phyloP scores from a whole-genome alignment of 2,113 vertebrate genomes.

The Serilophus lunatus region DNA sequence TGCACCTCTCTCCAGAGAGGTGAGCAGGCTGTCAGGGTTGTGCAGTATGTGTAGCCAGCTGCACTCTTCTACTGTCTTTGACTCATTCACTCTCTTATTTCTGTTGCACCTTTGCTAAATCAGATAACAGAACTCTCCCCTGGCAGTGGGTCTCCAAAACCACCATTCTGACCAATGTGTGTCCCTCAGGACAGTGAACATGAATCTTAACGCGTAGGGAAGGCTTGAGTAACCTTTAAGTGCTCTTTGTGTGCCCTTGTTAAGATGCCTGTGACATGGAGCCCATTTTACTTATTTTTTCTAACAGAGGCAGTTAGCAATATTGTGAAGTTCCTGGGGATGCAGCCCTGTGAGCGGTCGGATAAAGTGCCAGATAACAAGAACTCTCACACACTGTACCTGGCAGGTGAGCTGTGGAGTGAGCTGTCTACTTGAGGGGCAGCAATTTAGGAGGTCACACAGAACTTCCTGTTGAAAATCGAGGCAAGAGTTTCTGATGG shows the following conservation, averaged over 20 bases:
- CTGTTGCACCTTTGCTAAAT: background rate
- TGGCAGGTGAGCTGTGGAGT: conserved; percentile 73
- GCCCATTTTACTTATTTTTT: background rate
- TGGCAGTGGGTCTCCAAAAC: background rate
- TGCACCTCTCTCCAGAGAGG: background rate
- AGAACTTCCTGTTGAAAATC: background rate
- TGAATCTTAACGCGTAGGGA: background rate
- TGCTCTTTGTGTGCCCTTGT: background rate
- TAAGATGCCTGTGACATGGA: background rate
- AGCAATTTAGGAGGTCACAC: background rate
- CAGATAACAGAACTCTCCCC: background rate
- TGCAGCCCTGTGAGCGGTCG: conserved; percentile 83
- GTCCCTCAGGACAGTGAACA: background rate
- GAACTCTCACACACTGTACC: conserved; percentile 77
- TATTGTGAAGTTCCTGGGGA: conserved; percentile 80
- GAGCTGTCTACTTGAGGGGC: background rate
- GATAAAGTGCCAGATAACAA: conserved; percentile 83
- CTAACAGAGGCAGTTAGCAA: conserved; percentile 79
- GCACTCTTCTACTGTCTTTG: background rate
- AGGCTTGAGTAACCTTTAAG: background rate
- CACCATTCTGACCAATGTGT: rapidly evolving
- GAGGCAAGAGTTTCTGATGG: background rate
- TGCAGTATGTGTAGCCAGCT: background rate
- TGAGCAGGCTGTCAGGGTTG: background rate
- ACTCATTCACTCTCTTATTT: background rate